These are phyloP conservation scores for Coenonympha glycerion DNA, from an alignment of 2,888 invertebrate species.

Conservation along the genomic window DNA sequence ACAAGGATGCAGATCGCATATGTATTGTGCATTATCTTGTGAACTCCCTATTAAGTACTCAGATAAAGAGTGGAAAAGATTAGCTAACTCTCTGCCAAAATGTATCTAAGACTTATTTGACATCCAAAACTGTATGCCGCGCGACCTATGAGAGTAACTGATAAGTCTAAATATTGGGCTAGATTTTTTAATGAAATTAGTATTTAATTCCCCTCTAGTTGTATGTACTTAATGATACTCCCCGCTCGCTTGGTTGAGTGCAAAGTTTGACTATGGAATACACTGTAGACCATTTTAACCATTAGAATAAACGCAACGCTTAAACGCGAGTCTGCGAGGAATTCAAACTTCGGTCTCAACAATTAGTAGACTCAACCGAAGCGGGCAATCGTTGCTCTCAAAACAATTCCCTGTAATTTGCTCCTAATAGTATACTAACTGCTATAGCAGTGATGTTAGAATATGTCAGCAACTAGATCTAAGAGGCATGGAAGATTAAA, in stretches of 20 bases:
- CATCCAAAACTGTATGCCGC: too few species aligned
- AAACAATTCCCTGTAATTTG: conserved; percentile 47
- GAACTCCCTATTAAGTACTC: neutral
- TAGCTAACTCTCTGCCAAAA: too few species aligned
- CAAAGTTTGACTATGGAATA: neutral
- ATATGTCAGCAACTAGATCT: too few species aligned
- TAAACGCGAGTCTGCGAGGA: conserved; percentile 18
- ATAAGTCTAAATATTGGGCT: too few species aligned
- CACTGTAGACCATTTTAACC: conserved; percentile 4
- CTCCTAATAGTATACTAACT: neutral
- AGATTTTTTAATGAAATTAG: too few species aligned
- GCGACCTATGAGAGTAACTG: too few species aligned
- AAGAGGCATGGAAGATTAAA: too few species aligned
- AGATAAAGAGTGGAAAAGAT: too few species aligned
- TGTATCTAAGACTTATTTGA: too few species aligned
- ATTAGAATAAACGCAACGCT: conserved; percentile 4
- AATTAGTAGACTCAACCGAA: conserved; percentile 65
- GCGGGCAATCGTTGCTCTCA: conserved; percentile 64
- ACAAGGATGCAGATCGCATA: neutral
- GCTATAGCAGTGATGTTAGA: too few species aligned
- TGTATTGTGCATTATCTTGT: neutral
- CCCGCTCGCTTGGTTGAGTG: neutral
- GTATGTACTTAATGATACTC: neutral
- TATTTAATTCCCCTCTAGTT: too few species aligned
- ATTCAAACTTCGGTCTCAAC: conserved; percentile 56